phyloP scores from a whole-genome alignment of 1,140 invertebrate genomes.

The Aphelenchoides besseyi region DNA sequence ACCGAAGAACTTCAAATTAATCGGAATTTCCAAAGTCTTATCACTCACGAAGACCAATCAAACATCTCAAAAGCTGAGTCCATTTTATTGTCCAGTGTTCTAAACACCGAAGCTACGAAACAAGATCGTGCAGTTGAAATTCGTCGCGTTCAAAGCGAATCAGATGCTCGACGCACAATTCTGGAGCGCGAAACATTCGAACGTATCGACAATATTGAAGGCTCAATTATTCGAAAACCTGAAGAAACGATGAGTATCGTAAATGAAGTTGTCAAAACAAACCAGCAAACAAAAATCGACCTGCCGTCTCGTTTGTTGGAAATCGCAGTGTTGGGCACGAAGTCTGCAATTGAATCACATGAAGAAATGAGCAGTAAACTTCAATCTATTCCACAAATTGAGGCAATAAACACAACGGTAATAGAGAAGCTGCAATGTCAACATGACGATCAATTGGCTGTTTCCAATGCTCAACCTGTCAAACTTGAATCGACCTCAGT shows the following conservation, averaged over 20 bases:
- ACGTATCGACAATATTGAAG: not conserved
- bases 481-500: not conserved
- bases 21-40: too few relatives aligned
- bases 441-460: not conserved
- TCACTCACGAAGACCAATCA: not conserved
- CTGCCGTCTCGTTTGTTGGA: not conserved
- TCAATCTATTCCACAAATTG: not conserved
- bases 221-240: not conserved
- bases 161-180: not conserved
- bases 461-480: not conserved
- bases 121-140: not conserved
- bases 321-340: not conserved
- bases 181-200: slow-evolving; percentile 9
- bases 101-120: not conserved
- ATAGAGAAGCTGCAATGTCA: not conserved
- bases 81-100: too few relatives aligned
- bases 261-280: not conserved
- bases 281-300: not conserved
- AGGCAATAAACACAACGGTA: not conserved
- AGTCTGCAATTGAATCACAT: not conserved
- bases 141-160: not conserved
- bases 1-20: not conserved
- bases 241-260: not conserved
- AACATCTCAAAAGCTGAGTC: too few relatives aligned
- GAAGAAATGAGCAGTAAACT: not conserved